A percentile compares a stretch with the other conserved stretches of the same genome.
Conservation (phyloP, 2,888 invertebrate species). For the Mythimna pallens region DNA sequence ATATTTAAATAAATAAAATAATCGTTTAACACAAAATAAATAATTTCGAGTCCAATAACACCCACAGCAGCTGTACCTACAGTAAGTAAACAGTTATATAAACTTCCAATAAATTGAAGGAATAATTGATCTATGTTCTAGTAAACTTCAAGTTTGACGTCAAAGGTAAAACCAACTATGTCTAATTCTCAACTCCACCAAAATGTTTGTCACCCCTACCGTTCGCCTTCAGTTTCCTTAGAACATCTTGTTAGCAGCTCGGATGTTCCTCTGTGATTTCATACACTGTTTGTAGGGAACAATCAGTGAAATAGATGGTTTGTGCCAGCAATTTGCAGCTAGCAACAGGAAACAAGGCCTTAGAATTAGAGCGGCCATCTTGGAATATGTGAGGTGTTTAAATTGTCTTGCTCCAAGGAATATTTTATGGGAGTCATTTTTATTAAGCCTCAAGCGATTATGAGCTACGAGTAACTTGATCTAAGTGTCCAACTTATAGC, state of each 20-base stretch:
- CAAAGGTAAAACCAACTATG: not conserved
- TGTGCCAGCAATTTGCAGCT: slow-evolving; percentile 41
- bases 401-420: slow-evolving; percentile 10
- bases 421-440: not conserved
- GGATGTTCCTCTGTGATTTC: slow-evolving; percentile 34
- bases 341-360: slow-evolving; percentile 32
- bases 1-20: too few species aligned
- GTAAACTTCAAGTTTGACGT: not conserved
- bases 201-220: slow-evolving; percentile 26
- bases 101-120: too few species aligned
- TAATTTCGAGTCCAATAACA: not conserved
- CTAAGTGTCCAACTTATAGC: too few species aligned
- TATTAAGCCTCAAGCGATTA: not conserved
- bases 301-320: slow-evolving; percentile 51
- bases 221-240: slow-evolving; percentile 21
- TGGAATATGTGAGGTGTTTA: slow-evolving; percentile 30
- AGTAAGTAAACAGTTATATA: too few species aligned
- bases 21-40: not conserved
- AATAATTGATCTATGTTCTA: not conserved
- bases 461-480: not conserved
- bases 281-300: slow-evolving; percentile 16
- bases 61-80: not conserved
- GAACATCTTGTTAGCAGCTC: slow-evolving; percentile 19
- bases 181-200: not conserved
- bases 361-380: slow-evolving; percentile 34